Percentiles rank a stretch among this genome's conserved stretches.
These are phyloP conservation scores for Dufourea novaeangliae DNA, from an alignment of 1,140 invertebrate species.

Conservation along the genomic window DNA sequence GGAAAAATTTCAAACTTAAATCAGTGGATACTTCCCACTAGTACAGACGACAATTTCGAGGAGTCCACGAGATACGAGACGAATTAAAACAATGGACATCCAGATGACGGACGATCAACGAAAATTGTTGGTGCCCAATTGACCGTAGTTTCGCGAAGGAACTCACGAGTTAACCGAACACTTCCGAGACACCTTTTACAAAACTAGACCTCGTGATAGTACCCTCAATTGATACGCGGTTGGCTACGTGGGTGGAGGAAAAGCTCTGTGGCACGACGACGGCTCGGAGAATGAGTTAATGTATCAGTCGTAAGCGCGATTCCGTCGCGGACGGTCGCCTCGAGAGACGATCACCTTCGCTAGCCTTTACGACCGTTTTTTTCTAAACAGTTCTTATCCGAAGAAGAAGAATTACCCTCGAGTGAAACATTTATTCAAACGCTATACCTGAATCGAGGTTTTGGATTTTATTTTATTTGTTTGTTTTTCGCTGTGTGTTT, in stretches of 20 bases:
- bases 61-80: not conserved
- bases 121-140: conserved; percentile 27
- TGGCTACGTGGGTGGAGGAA: conserved; percentile 69
- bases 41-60: not conserved
- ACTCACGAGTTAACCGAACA: conserved; percentile 40
- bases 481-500: not conserved
- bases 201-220: conserved; percentile 53
- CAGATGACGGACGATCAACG: not conserved
- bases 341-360: not conserved
- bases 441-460: too few relatives aligned
- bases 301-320: conserved; percentile 76
- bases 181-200: conserved; percentile 51
- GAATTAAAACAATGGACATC: not conserved
- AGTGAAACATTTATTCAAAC: too few relatives aligned
- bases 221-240: conserved; percentile 62
- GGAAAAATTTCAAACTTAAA: too few relatives aligned
- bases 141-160: conserved; percentile 29
- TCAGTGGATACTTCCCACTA: not conserved
- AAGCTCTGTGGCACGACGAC: conserved; percentile 66
- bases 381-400: too few relatives aligned
- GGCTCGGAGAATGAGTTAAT: conserved; percentile 63
- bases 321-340: conserved; percentile 71
- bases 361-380: not conserved
- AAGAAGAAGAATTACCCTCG: too few relatives aligned
- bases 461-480: too few relatives aligned